Evolutionary conservation across 2,888 invertebrate genomes (phyloP).

Genomic region (Cantharis rustica): DNA sequence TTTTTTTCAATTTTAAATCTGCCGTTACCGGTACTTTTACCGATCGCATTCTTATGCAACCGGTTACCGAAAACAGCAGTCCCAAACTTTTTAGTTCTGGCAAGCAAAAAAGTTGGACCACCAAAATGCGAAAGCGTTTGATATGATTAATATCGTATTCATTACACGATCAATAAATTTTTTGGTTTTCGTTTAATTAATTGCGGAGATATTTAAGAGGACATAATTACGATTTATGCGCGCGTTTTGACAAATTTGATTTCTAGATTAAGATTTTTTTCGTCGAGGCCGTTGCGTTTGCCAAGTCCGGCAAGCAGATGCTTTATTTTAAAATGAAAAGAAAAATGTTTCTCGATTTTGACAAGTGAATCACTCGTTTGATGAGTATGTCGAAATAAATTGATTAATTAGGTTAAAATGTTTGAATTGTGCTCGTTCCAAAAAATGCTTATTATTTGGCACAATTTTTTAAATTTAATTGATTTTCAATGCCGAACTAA

Average conservation of each 20-base stretch:
- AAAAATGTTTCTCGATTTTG: neutral
- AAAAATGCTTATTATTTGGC: neutral
- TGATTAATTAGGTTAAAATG: neutral
- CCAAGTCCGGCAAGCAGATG: neutral
- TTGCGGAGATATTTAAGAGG: neutral
- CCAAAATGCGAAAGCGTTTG: neutral
- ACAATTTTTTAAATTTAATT: neutral
- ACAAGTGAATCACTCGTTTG: neutral
- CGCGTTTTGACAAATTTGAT: neutral
- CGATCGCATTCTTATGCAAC: neutral
- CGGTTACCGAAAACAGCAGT: neutral
- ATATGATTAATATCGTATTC: neutral
- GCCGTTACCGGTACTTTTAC: neutral
- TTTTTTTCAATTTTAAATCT: neutral
- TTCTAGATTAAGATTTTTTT: neutral
- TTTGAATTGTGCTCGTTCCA: neutral
- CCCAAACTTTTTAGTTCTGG: neutral
- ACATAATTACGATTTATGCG: neutral
- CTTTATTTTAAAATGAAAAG: neutral
- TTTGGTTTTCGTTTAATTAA: neutral
- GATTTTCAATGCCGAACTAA: neutral
- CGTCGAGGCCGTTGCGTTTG: neutral
- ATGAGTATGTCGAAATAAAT: neutral
- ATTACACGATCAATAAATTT: neutral
- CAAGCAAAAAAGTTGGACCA: neutral